phyloP scores from a whole-genome alignment of 2,113 vertebrate genomes.

The Chunga burmeisteri region DNA sequence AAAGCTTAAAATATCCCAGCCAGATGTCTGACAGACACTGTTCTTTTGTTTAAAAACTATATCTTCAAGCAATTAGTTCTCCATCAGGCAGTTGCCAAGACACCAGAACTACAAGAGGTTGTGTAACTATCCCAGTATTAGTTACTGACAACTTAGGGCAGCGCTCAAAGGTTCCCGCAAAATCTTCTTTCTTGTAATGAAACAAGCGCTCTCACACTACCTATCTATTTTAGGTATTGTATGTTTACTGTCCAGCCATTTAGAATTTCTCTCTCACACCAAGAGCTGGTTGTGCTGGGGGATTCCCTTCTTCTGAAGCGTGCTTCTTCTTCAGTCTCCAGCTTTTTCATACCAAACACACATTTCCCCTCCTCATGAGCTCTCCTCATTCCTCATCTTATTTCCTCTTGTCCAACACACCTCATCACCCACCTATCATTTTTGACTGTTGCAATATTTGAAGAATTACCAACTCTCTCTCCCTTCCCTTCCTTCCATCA shows the following conservation, averaged over 20 bases:
- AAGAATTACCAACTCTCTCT: neutral
- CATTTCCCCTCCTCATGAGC: fast-evolving
- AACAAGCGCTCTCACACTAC: neutral
- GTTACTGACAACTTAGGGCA: neutral
- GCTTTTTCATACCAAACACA: neutral
- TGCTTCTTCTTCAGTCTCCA: neutral
- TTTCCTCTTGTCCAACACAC: neutral
- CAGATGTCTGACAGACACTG: neutral
- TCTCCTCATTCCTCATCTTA: neutral
- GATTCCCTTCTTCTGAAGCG: neutral
- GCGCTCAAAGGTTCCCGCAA: neutral
- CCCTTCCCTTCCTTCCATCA: neutral
- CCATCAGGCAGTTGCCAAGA: neutral
- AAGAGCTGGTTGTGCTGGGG: neutral
- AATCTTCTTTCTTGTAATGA: neutral
- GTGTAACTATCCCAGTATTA: neutral
- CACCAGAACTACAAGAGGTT: neutral
- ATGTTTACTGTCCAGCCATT: neutral
- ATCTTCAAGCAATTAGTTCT: neutral
- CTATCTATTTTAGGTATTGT: neutral
- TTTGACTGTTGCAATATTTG: neutral
- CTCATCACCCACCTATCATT: neutral
- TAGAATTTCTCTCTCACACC: neutral
- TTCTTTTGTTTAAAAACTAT: neutral
- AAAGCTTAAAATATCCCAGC: neutral